Conservation (phyloP, 23 tunicate genomes). For the Halocynthia roretzi region DNA sequence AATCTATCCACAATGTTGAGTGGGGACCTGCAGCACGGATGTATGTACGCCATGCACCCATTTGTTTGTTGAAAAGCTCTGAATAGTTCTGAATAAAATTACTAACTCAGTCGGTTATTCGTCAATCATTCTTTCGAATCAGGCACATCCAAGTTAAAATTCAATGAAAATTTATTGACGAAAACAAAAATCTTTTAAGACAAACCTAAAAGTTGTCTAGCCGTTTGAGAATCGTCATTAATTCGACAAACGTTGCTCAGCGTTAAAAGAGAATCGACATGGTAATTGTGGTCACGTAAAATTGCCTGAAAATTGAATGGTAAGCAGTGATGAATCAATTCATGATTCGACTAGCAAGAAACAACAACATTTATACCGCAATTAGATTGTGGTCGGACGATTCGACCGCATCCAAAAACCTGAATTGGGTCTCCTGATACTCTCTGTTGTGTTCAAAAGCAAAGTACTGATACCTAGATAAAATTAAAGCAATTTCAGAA, state of each 20-base stretch:
- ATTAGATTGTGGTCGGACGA: slow-evolving; percentile 66
- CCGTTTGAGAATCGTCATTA: slow-evolving; percentile 65
- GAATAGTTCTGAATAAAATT: too few relatives aligned
- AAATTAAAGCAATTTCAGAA: not conserved
- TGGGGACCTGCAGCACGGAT: too few relatives aligned
- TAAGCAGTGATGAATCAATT: not conserved
- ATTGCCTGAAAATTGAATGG: slow-evolving; percentile 23
- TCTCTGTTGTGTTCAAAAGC: slow-evolving; percentile 71
- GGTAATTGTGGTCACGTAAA: slow-evolving; percentile 40
- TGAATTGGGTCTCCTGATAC: slow-evolving; percentile 66
- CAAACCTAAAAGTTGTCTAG: slow-evolving; percentile 63
- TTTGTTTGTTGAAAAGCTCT: too few relatives aligned
- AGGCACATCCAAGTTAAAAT: too few relatives aligned
- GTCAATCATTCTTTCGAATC: too few relatives aligned
- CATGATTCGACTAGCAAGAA: not conserved
- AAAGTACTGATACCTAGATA: slow-evolving; percentile 28
- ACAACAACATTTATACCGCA: slow-evolving; percentile 32
- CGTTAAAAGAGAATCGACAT: slow-evolving; percentile 53
- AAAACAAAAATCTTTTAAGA: not conserved
- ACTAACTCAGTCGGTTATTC: too few relatives aligned
- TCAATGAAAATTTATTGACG: not conserved
- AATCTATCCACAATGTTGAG: too few relatives aligned
- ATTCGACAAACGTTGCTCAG: slow-evolving; percentile 67
- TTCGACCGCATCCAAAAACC: slow-evolving; percentile 60
- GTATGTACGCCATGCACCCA: too few relatives aligned